Percentiles rank a stretch among this genome's conserved stretches.
phyloP scores from a whole-genome alignment of 92 coral and sea anemone genomes.

The Siderastrea radians region DNA sequence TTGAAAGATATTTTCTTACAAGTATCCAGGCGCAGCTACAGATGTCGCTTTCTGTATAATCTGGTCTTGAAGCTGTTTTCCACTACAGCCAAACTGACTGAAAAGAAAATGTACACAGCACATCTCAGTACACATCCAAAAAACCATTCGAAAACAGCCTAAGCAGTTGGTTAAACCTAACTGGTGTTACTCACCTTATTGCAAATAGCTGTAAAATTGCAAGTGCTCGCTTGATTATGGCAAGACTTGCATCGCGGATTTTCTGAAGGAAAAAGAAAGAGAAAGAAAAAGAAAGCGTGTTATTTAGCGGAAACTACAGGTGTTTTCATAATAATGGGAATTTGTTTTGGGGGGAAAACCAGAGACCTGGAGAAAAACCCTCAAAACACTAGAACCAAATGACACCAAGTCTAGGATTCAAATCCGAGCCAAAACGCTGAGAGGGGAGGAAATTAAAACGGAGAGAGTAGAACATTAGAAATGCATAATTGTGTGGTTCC shows the following conservation, averaged over 20 bases:
- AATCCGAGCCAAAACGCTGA: too few species aligned
- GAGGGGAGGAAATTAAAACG: too few species aligned
- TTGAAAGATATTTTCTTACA: conserved; percentile 73
- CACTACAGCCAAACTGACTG: conserved; percentile 98
- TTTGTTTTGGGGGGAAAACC: too few species aligned
- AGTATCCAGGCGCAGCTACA: conserved; percentile 95
- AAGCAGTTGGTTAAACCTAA: background rate
- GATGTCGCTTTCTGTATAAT: conserved; percentile 81
- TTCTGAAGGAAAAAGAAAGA: conserved; percentile 52
- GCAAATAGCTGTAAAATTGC: conserved; percentile 98
- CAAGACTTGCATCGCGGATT: conserved; percentile 96
- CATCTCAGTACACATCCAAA: conserved; percentile 3
- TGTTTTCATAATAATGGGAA: too few species aligned
- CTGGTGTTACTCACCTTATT: conserved; percentile 78
- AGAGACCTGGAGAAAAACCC: too few species aligned
- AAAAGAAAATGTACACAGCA: conserved; percentile 17
- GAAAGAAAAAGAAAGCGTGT: background rate
- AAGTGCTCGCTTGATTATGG: conserved; percentile 90
- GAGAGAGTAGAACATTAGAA: too few species aligned
- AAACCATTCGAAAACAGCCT: background rate
- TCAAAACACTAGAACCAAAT: too few species aligned
- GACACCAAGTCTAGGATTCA: too few species aligned
- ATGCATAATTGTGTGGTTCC: too few species aligned
- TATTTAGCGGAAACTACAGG: background rate
- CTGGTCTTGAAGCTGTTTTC: conserved; percentile 96